Percentiles rank a stretch among this genome's conserved stretches.
Evolutionary conservation across 1,140 invertebrate species (phyloP).

Genomic region (Formica selysi): DNA sequence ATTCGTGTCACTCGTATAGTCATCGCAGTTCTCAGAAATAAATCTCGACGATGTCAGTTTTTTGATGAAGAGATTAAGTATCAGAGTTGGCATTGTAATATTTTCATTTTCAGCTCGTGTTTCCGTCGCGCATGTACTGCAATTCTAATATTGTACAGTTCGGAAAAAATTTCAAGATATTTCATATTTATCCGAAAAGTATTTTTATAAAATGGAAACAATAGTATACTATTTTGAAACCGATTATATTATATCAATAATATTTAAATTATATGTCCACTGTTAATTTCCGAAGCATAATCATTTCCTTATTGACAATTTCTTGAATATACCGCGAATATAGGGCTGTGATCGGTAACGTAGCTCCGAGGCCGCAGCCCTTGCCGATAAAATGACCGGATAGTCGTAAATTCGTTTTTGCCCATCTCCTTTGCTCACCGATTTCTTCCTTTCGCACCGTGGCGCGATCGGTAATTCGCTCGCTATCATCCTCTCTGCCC

Average conservation of each 20-base stretch:
- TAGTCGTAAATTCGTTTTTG: constrained; percentile 75
- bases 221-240: not conserved
- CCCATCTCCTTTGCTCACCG: constrained; percentile 39
- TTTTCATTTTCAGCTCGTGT: not conserved
- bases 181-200: not conserved
- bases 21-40: constrained; percentile 18
- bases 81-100: constrained; percentile 11
- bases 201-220: not conserved
- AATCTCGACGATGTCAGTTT: constrained; percentile 3
- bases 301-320: constrained; percentile 34
- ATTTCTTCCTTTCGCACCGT: constrained; percentile 62
- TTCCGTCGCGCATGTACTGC: not conserved
- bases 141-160: not conserved
- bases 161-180: not conserved
- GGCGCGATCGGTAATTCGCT: constrained; percentile 71
- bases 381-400: constrained; percentile 68
- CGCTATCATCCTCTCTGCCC: not conserved
- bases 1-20: not conserved
- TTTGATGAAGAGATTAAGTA: constrained; percentile 5
- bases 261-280: constrained; percentile 11
- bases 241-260: not conserved
- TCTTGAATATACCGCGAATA: constrained; percentile 30
- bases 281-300: not conserved
- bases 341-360: not conserved
- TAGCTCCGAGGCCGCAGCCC: no score